Evolutionary conservation across 2,888 invertebrate genomes (phyloP), one percentile per base, ranked within the genome.

Genomic region (Drosophila paracracens): DNA sequence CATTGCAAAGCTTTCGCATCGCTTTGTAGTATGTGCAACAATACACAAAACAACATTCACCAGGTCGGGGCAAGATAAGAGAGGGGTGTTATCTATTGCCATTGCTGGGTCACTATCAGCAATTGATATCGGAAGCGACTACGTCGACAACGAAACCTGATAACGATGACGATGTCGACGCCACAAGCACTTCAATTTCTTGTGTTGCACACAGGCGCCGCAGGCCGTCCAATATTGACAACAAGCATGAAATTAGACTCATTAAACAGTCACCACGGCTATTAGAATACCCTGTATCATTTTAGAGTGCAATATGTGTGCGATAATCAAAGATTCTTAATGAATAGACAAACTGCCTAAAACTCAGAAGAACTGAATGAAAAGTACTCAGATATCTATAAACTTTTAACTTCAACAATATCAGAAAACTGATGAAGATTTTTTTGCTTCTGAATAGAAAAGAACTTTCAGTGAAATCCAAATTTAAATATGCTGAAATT

Each of bases 111-210:
- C 77, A 56, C 57, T 77, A 80, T 80, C 81, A 71, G 78, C 70
- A 74, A 68, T 81, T 74, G 80, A 70, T 81, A 81, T 81, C 80
- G 81, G 79, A 79, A 82, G 82, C 76, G 72, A 62, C 74, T 36
- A 57, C 75, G 54, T 65, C 74, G 81, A 62, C 65, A 53, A 56
- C 65, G 46, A 50, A 36, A 31, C 27, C 60, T 73, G 72, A 75
- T 75, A 75, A 66, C 57, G 74, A 38, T 50, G 73, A 50, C 43
- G 72, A 33, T 6, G 69, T n/a, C 53, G 61, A 53, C 61, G 56
- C 33, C 51, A 54, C 59, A 52, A 53, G 16, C 58, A 58, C 35
- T 66, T 36, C 10, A 25, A 25, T 54, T 52, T 35, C 21, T 62
- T 48, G 72, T 25, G 59, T 65, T 58, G 56, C 58, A 46, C 46